Evolutionary conservation across 2,888 invertebrate species (phyloP).

Genomic region (Clusia tigrina): DNA sequence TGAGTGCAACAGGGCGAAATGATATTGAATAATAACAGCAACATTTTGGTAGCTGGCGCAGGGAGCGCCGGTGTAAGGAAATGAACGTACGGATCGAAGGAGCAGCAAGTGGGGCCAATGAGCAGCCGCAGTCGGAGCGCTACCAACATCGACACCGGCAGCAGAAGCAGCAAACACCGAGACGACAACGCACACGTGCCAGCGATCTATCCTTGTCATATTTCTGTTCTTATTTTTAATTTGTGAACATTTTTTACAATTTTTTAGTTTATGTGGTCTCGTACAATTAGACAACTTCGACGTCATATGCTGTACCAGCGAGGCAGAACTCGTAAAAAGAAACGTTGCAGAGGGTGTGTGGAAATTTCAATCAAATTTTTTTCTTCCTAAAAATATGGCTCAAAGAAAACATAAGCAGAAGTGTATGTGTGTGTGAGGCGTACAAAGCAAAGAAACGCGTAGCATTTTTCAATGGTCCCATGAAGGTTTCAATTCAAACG

Average conservation of each 20-base stretch:
- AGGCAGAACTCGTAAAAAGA: background rate
- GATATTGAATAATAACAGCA: slow-evolving; percentile 9
- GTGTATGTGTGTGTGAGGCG: no score
- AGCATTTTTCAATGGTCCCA: no score
- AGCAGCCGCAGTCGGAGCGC: background rate
- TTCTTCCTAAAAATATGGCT: slow-evolving; percentile 34
- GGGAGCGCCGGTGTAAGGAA: no score
- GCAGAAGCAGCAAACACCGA: slow-evolving; percentile 18
- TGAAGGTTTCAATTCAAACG: no score
- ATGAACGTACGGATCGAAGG: no score
- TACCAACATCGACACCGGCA: slow-evolving; percentile 5
- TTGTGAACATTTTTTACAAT: background rate
- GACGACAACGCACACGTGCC: slow-evolving; percentile 21
- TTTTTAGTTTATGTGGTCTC: background rate
- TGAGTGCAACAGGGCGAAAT: background rate
- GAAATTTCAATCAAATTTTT: slow-evolving; percentile 20
- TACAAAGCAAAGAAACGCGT: no score
- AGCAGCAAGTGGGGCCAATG: no score
- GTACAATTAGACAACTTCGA: background rate
- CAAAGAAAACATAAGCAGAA: background rate
- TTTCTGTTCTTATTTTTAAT: background rate
- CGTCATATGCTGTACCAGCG: background rate
- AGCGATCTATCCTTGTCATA: slow-evolving; percentile 21
- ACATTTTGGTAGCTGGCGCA: slow-evolving; percentile 5
- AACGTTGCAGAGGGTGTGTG: no score